Base-by-base conservation (phyloP, 2,797 vertebrate species). In the Eurystomus glaucurus region DNA sequence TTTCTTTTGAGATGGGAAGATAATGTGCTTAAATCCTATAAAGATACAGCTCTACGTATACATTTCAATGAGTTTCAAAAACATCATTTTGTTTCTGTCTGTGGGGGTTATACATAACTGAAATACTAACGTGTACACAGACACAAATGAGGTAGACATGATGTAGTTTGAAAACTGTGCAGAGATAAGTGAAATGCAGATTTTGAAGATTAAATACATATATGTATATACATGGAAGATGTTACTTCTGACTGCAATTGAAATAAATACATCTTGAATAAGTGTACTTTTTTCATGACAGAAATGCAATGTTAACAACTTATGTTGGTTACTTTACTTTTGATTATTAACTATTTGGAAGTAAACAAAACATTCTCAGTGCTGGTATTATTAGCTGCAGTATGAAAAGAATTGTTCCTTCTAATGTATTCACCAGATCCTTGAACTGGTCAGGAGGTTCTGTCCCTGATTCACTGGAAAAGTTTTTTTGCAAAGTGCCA, bases 41-140 rank as follows among this genome's bases (percentile, higher is more conserved):
- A 79, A 12, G 12, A 28, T 35, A 26, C 16, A 66, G 10, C 14
- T 71, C 1, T 6, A 71, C 1, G 2, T 17, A 21, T 1, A 7
- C 1, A 20, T 80, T 75, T 91, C 20, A 54, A 19, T 41, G 22
- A 45, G 29, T 68, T 86, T 58, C 39, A 58, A 41, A 37, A n/a
- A 1, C 2, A 55, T 51, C 3, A 37, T 74, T 87, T 61, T 64
- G 5, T 64, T 14, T 55, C 8, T 31, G 1, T 43, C 28, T 70
- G 3, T 29, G 14, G 22, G 17, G 4, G 1, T 21, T 55, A 33
- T 25, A 25, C 2, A 29, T 35, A 39, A 29, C 5, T 54, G 48
- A 85, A 85, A 33, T 14, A 61, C 4, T 19, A 26, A 7, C 21
- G 5, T 70, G 9, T 19, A 26, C 13, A 61, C 5, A 39, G 16